phyloP scores from a whole-genome alignment of 2,797 vertebrate genomes.

The Vipera latastei region DNA sequence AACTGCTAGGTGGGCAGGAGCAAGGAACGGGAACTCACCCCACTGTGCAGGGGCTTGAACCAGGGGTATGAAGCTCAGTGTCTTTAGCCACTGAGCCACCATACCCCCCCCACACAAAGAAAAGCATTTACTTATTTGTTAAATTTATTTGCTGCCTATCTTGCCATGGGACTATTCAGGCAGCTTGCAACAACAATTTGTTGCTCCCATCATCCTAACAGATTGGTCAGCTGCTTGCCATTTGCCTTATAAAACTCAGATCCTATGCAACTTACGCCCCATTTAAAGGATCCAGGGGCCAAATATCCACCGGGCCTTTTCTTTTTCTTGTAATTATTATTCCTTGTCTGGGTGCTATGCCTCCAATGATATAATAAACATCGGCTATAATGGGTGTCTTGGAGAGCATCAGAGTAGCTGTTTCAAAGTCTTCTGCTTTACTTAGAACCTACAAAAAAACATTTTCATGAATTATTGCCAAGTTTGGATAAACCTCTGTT shows the following conservation, averaged over 20 bases:
- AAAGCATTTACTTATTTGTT: background rate
- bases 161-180: background rate
- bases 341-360: constrained; percentile 76
- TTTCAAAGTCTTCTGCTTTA: constrained; percentile 79
- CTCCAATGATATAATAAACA: constrained; percentile 91
- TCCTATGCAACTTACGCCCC: constrained; percentile 76
- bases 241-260: background rate
- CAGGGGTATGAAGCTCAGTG: background rate
- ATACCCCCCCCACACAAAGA: background rate
- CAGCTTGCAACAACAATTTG: background rate
- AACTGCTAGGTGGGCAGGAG: background rate
- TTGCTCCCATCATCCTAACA: background rate
- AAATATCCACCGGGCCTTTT: constrained; percentile 82
- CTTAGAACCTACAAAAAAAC: constrained; percentile 78
- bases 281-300: constrained; percentile 81
- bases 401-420: constrained; percentile 80
- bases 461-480: fast-evolving
- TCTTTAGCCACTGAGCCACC: background rate
- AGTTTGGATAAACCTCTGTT: background rate
- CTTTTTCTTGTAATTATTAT: constrained; percentile 87
- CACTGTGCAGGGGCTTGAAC: background rate
- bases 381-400: constrained; percentile 84
- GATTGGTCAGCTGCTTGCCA: background rate
- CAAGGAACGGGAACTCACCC: background rate
- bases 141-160: background rate